Conservation (phyloP, 2,113 vertebrate species). For the Xiphophorus maculatus region DNA sequence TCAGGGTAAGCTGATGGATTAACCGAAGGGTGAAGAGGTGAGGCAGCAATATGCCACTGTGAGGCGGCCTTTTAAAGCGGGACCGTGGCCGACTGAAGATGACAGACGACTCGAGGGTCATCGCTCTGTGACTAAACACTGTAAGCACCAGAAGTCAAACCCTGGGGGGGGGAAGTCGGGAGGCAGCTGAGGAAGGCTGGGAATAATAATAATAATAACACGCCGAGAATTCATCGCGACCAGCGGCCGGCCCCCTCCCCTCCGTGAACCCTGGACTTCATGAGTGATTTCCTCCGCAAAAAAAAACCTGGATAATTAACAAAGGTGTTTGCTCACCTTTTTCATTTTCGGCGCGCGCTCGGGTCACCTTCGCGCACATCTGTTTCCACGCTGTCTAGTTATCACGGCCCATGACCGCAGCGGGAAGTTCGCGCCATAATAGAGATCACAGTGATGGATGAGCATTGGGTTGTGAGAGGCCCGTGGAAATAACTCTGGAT, state of each 20-base stretch:
- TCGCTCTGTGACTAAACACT: constrained; percentile 60
- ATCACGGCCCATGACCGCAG: constrained; percentile 59
- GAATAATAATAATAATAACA: background rate
- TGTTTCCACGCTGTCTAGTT: constrained; percentile 66
- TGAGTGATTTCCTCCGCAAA: constrained; percentile 20
- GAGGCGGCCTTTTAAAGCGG: constrained; percentile 46
- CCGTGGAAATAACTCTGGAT: constrained; percentile 64
- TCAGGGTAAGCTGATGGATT: constrained; percentile 49
- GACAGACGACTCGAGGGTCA: constrained; percentile 53
- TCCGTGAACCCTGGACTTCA: constrained; percentile 19
- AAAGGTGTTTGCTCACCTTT: constrained; percentile 45
- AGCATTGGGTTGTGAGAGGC: constrained; percentile 58
- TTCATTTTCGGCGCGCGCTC: constrained; percentile 11
- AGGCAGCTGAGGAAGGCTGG: background rate
- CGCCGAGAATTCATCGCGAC: constrained; percentile 7
- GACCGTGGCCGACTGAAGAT: constrained; percentile 51
- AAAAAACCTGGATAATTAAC: constrained; percentile 11
- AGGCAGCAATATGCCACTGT: constrained; percentile 61
- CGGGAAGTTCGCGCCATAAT: constrained; percentile 53
- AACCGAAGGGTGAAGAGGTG: constrained; percentile 51
- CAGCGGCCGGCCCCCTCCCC: background rate
- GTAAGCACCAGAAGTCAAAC: constrained; percentile 38
- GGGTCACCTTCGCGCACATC: constrained; percentile 68
- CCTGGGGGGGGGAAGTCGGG: constrained; percentile 8
- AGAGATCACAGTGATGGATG: constrained; percentile 77